Evolutionary conservation across 37 sponge, comb jelly and placozoan species (phyloP).

Genomic region (Mnemiopsis leidyi): DNA sequence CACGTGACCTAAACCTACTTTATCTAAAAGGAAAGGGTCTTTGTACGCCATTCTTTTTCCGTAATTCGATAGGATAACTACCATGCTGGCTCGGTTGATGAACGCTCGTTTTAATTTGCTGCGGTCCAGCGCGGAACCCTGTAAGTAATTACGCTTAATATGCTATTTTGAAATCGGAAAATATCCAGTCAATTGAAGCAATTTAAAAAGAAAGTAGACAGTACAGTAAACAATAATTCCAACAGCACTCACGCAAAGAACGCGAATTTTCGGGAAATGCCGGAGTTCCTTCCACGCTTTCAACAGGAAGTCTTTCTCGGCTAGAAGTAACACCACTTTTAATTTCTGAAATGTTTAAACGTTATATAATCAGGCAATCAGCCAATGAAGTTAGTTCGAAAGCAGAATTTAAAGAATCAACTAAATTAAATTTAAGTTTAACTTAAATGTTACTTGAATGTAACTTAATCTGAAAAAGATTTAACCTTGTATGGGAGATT

Average conservation of each 20-base stretch:
- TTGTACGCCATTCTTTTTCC: slow-evolving; percentile 63
- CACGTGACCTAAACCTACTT: too few relatives aligned
- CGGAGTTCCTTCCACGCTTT: slow-evolving; percentile 65
- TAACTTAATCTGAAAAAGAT: not conserved
- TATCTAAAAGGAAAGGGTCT: slow-evolving; percentile 48
- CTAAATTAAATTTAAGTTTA: not conserved
- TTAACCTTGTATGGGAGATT: slow-evolving; percentile 57
- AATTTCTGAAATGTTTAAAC: slow-evolving; percentile 52
- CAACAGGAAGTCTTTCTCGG: slow-evolving; percentile 47
- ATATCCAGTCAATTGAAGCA: too few relatives aligned
- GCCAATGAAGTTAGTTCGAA: not conserved
- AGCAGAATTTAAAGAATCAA: not conserved
- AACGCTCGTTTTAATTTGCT: slow-evolving; percentile 56
- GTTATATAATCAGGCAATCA: not conserved
- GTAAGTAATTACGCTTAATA: too few relatives aligned
- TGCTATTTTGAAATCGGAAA: too few relatives aligned
- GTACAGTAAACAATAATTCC: too few relatives aligned
- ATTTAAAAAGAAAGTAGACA: too few relatives aligned
- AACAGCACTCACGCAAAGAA: slow-evolving; percentile 56
- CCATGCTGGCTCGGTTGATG: slow-evolving; percentile 64
- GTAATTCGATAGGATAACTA: slow-evolving; percentile 54
- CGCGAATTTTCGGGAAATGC: slow-evolving; percentile 58
- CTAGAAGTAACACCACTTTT: slow-evolving; percentile 36
- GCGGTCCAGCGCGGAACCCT: slow-evolving; percentile 57
- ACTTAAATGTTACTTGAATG: not conserved